phyloP scores from a whole-genome alignment of 2,888 invertebrate genomes.

The Nebria salina region DNA sequence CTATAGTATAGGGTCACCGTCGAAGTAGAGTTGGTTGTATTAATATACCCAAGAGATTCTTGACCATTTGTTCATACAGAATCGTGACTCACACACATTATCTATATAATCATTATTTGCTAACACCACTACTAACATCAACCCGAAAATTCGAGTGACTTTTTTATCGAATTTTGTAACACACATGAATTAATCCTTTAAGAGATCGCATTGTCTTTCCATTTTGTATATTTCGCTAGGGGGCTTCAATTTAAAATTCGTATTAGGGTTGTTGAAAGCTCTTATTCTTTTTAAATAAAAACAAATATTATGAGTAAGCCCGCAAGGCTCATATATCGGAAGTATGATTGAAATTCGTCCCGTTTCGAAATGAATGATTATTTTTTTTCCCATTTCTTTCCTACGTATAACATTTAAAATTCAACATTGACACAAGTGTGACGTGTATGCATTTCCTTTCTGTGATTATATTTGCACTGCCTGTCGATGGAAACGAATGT shows the following conservation, averaged over 20 bases:
- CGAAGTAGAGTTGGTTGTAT: conserved; percentile 3
- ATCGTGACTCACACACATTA: conserved; percentile 28
- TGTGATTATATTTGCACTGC: conserved; percentile 34
- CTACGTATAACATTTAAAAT: conserved; percentile 40
- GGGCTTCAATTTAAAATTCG: background rate
- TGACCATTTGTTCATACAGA: conserved; percentile 47
- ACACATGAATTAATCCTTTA: too few relatives aligned
- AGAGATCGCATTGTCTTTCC: too few relatives aligned
- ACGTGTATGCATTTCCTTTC: conserved; percentile 31
- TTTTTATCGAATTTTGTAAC: too few relatives aligned
- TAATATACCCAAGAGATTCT: conserved; percentile 44
- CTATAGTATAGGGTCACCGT: conserved; percentile 28
- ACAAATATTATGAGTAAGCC: conserved; percentile 12
- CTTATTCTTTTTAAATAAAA: conserved; percentile 27
- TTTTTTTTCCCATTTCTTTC: conserved; percentile 22
- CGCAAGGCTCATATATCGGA: background rate
- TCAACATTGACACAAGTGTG: conserved; percentile 33
- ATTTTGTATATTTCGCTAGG: background rate
- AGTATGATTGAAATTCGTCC: conserved; percentile 39
- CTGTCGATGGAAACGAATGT: background rate
- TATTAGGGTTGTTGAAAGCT: conserved; percentile 22
- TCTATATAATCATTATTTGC: background rate
- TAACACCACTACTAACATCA: background rate
- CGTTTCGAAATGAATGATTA: conserved; percentile 39
- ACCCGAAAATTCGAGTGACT: background rate